These are phyloP conservation scores for Rhincodon typus DNA, from an alignment of 2,797 vertebrate genomes.

Conservation along the genomic window DNA sequence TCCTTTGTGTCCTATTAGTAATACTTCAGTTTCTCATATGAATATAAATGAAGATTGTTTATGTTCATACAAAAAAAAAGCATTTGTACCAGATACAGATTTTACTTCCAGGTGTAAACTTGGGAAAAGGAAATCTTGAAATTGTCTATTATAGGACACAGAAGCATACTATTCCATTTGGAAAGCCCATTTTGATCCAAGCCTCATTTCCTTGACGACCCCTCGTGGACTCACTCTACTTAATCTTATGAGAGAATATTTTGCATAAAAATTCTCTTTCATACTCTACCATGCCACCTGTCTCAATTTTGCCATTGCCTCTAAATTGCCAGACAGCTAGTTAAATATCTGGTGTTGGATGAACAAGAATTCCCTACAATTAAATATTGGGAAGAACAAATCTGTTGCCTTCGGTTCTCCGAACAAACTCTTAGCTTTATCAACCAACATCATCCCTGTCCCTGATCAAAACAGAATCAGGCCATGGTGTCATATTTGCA, in stretches of 20 bases:
- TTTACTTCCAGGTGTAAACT: not conserved
- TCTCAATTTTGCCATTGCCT: not conserved
- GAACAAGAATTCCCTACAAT: not conserved
- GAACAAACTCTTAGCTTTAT: not conserved
- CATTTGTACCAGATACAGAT: not conserved
- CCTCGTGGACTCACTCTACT: not conserved
- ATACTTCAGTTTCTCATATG: not conserved
- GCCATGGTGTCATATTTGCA: not conserved
- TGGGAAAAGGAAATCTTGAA: not conserved
- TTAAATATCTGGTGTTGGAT: not conserved
- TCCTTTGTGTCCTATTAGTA: not conserved
- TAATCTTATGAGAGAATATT: not conserved
- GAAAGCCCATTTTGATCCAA: not conserved
- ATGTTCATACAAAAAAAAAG: not conserved
- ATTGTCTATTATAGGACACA: not conserved
- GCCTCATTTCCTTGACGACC: not conserved
- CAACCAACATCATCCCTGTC: not conserved
- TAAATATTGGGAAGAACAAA: not conserved
- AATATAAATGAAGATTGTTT: not conserved
- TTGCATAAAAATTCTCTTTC: not conserved
- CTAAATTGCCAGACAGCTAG: not conserved
- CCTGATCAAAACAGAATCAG: not conserved
- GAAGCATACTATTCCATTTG: not conserved
- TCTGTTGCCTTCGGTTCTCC: not conserved
- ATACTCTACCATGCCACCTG: not conserved